A percentile compares a stretch with the other conserved stretches of the same genome.
Evolutionary conservation across 2,113 vertebrate species (phyloP).

Genomic region (Anoura caudifer): DNA sequence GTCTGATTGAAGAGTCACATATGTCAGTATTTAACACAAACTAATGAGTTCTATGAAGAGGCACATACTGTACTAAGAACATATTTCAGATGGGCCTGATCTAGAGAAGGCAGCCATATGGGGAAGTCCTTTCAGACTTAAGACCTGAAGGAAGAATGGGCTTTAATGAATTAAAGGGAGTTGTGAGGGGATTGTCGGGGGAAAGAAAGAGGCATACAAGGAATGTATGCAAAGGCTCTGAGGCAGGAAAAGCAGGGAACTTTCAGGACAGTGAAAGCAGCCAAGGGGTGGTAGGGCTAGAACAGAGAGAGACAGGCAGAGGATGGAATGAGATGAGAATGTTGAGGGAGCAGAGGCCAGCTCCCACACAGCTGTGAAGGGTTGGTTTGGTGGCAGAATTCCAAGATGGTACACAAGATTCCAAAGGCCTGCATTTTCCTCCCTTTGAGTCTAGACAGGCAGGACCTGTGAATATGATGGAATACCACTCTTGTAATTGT

Average conservation of each 20-base stretch:
- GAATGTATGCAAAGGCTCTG: neutral
- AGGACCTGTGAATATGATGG: neutral
- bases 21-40: neutral
- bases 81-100: neutral
- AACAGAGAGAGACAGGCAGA: neutral
- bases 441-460: neutral
- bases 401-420: neutral
- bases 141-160: neutral
- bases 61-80: neutral
- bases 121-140: neutral
- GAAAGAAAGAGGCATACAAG: neutral
- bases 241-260: neutral
- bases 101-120: neutral
- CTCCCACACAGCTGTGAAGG: neutral
- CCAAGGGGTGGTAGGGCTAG: neutral
- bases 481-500: neutral
- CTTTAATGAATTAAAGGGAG: neutral
- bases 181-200: neutral
- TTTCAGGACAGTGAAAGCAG: neutral
- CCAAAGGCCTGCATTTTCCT: no score
- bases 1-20: neutral
- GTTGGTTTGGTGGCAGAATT: neutral
- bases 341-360: neutral
- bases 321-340: neutral
- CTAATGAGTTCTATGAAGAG: neutral